Conservation (phyloP, 2,888 invertebrate genomes). For the Pilophorus perplexus region DNA sequence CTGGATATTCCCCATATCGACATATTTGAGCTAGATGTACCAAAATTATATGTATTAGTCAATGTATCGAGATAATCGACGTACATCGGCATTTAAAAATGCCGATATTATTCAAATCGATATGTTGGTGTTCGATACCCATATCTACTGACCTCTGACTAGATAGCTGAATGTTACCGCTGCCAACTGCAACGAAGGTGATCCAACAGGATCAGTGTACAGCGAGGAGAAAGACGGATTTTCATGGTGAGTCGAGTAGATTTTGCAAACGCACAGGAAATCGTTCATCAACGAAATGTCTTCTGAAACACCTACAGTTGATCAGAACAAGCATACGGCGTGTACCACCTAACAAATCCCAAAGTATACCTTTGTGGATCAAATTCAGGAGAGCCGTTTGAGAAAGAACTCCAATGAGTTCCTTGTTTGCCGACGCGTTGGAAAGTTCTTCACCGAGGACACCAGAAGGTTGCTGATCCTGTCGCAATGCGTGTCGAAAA, state of each 20-base stretch:
- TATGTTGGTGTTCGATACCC: no score
- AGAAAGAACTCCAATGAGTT: background rate
- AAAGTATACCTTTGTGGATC: conserved; percentile 21
- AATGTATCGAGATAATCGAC: no score
- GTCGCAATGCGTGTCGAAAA: conserved; percentile 10
- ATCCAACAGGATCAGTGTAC: conserved; percentile 34
- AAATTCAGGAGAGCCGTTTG: conserved; percentile 4
- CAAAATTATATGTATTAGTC: no score
- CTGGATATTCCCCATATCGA: no score
- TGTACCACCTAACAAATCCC: no score
- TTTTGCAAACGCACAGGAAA: conserved; percentile 23
- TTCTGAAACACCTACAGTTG: no score
- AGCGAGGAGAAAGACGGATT: conserved; percentile 23
- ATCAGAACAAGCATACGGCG: no score
- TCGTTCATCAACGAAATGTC: background rate
- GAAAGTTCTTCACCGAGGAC: background rate
- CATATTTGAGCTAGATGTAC: no score
- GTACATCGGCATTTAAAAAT: no score
- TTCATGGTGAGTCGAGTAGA: background rate
- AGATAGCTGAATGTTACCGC: no score
- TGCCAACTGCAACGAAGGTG: conserved; percentile 2
- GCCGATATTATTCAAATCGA: no score
- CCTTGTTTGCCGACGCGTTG: background rate
- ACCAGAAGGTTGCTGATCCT: background rate
- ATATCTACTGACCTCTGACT: no score